These are phyloP conservation scores for Dromococcyx pavoninus DNA, from an alignment of 2,797 vertebrate genomes.

Conservation along the genomic window DNA sequence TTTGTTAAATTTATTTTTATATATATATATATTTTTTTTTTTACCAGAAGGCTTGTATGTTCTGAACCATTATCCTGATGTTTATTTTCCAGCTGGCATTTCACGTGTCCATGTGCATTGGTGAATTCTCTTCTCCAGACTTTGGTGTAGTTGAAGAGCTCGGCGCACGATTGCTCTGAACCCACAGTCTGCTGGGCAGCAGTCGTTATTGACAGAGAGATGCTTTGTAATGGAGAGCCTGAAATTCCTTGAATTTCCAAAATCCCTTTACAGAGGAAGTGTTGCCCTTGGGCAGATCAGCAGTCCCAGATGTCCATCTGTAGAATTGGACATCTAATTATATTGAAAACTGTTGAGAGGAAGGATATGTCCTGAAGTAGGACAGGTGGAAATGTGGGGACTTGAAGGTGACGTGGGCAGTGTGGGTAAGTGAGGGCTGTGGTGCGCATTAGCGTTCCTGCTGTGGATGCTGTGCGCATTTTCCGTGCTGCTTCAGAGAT, in stretches of 20 bases:
- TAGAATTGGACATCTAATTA: not conserved
- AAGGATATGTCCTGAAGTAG: not conserved
- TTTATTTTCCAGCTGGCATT: not conserved
- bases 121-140: not conserved
- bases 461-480: not conserved
- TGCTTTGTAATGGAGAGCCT: not conserved
- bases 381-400: not conserved
- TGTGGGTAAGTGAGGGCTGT: fast-evolving
- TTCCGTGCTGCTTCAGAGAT: not conserved
- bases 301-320: not conserved
- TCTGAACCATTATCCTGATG: not conserved
- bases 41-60: not conserved
- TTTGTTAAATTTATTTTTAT: not conserved
- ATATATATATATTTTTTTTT: not conserved
- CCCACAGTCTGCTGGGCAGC: not conserved
- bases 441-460: not conserved
- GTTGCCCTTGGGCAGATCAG: not conserved
- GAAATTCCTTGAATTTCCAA: not conserved
- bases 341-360: not conserved
- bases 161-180: not conserved
- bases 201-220: not conserved
- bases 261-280: not conserved
- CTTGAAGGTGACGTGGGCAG: not conserved
- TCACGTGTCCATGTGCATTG: not conserved
- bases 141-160: not conserved